Evolutionary conservation across 2,113 vertebrate species (phyloP), one percentile per base, ranked within the genome.

Genomic region (Sinocyclocheilus maitianheensis): DNA sequence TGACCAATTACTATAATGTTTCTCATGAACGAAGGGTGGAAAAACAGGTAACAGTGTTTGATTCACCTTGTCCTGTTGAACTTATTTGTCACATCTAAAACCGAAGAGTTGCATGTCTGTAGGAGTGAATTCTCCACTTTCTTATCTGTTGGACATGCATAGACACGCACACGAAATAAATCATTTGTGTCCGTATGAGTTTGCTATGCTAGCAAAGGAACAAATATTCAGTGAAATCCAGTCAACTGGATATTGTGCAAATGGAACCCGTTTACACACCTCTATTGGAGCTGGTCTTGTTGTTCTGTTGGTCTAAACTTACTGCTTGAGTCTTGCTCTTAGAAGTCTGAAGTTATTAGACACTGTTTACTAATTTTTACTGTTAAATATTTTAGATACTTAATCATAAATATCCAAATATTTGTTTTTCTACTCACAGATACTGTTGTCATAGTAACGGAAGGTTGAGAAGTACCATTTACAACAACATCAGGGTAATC

Each of bases 61-160:
- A 75, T 69, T 87, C 83, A 89, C 88, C 86, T 87, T 37, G 85
- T 85, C 22, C 84, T 20, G 43, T 84, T 91, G 88, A 87, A 91
- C 92, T 91, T 94, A 46, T 88, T 90, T 79, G 91, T 86, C 62
- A 92, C 77, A 77, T 95, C 94, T 75, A 90, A 91, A 46, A 92
- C 91, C 18, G 91, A 84, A 63, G 92, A 86, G 86, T 91, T 94
- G 84, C 92, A 92, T 86, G 92, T 92, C 87, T 92, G 93, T 13
- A 91, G 83, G 1, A 48, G 20, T n/a, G 75, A 63, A 85, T 87
- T 91, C 77, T 93, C 94, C 58, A 94, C 93, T 14, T 90, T 92
- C 88, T 91, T 95, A 78, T 93, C 94, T 95, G 89, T 46, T 88
- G 71, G 86, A 75, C 51, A 89, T 48, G 87, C 18, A 89, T 75